These are phyloP conservation scores for Chelonus insularis DNA, from an alignment of 1,140 invertebrate species.

Conservation along the genomic window DNA sequence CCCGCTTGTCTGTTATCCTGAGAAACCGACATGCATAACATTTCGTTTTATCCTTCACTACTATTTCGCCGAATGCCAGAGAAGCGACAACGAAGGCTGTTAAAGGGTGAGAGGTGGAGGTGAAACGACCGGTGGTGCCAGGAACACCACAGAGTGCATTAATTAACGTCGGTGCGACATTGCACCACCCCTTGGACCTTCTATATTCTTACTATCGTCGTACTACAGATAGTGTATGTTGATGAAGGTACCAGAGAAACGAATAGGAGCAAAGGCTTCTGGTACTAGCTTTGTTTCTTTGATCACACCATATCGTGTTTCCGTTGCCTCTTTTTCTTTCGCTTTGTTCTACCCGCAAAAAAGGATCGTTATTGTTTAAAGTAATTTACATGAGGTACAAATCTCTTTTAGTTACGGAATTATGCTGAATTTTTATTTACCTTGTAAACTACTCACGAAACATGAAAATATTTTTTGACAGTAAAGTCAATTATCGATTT, in stretches of 20 bases:
- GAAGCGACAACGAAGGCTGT: neutral
- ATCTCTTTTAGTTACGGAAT: too few species aligned
- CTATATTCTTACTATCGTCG: neutral
- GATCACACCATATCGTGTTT: neutral
- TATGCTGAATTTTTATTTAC: too few species aligned
- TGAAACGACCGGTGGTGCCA: slow-evolving; percentile 27
- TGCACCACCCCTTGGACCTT: slow-evolving; percentile 20
- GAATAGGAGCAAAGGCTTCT: neutral
- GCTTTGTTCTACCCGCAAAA: neutral
- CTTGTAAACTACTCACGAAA: too few species aligned
- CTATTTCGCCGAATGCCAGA: neutral
- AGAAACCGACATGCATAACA: neutral
- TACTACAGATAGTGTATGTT: slow-evolving; percentile 20
- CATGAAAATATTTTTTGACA: too few species aligned
- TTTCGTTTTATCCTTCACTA: neutral
- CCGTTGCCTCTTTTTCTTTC: neutral
- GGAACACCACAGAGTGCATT: slow-evolving; percentile 37
- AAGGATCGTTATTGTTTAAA: too few species aligned
- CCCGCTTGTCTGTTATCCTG: neutral
- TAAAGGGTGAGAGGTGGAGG: neutral
- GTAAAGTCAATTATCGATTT: too few species aligned
- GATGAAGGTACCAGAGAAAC: slow-evolving; percentile 18
- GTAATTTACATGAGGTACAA: too few species aligned
- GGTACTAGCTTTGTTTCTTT: slow-evolving; percentile 8
- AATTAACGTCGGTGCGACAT: slow-evolving; percentile 42